Conservation (phyloP, 2,113 vertebrate species). For the Oncorhynchus masou region DNA sequence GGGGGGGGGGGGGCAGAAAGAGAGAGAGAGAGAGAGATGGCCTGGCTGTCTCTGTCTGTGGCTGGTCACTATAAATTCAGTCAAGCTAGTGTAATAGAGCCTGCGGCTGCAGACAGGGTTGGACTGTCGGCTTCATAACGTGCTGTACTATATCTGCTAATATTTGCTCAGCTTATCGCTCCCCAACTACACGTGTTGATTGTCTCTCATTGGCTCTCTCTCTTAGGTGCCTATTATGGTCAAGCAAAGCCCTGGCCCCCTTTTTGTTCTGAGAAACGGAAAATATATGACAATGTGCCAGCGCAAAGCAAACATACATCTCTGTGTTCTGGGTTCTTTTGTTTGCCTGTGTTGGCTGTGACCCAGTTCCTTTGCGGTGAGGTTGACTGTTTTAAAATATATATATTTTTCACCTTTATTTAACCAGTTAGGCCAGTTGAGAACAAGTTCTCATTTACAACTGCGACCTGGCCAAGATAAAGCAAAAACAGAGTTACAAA, state of each 20-base stretch:
- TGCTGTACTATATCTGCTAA: slow-evolving; percentile 32
- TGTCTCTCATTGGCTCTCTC: background rate
- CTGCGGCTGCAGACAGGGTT: background rate
- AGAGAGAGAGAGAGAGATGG: background rate
- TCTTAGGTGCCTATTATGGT: background rate
- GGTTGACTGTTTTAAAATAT: no score
- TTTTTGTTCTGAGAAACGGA: background rate
- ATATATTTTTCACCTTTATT: no score
- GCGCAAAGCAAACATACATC: no score
- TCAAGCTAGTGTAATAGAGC: slow-evolving; percentile 43
- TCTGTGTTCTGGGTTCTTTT: background rate
- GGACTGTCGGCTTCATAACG: slow-evolving; percentile 24
- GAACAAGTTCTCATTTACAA: no score
- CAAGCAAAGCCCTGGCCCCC: background rate
- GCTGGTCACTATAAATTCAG: slow-evolving; percentile 42
- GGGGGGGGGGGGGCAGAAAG: background rate
- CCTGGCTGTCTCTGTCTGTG: no score
- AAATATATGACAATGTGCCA: background rate
- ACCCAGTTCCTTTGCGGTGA: background rate
- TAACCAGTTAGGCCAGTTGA: no score
- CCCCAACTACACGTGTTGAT: background rate
- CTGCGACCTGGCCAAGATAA: no score
- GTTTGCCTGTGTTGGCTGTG: background rate
- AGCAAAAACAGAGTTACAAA: no score
- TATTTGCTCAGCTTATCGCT: slow-evolving; percentile 37